These are phyloP conservation scores for Arothron firmamentum DNA, from an alignment of 2,113 vertebrate species.

Conservation along the genomic window DNA sequence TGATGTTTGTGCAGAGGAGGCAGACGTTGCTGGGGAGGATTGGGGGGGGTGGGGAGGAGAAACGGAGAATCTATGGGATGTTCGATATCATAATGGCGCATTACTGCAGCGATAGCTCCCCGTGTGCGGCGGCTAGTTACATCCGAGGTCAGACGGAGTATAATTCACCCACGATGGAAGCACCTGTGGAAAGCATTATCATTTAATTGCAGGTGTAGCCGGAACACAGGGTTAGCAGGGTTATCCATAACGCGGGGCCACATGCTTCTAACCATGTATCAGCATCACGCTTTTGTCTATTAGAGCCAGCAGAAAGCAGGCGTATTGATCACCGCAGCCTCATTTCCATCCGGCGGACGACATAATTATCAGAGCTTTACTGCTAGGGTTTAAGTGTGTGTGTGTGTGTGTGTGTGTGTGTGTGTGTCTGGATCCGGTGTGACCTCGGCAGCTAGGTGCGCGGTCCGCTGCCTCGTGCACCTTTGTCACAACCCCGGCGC, in stretches of 20 bases:
- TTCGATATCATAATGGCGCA: constrained; percentile 68
- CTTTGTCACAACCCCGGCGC: constrained; percentile 29
- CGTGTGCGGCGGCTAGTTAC: constrained; percentile 27
- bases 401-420: no score
- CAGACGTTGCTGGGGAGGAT: constrained; percentile 5
- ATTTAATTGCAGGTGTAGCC: constrained; percentile 61
- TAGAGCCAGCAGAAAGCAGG: constrained; percentile 12
- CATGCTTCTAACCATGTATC: constrained; percentile 41
- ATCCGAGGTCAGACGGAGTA: constrained; percentile 58
- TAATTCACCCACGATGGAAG: constrained; percentile 57
- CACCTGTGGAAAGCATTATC: constrained; percentile 50
- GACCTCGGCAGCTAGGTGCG: constrained; percentile 33
- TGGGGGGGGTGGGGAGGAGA: not conserved
- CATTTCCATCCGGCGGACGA: constrained; percentile 50
- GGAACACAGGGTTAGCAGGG: constrained; percentile 44
- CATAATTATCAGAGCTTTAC: constrained; percentile 49
- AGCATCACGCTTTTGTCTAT: constrained; percentile 39
- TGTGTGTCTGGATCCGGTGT: constrained; percentile 15
- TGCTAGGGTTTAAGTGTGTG: constrained; percentile 42
- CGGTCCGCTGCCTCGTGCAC: constrained; percentile 12
- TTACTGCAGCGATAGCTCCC: constrained; percentile 53
- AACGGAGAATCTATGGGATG: constrained; percentile 18
- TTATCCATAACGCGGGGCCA: constrained; percentile 49
- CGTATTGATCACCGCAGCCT: constrained; percentile 48
- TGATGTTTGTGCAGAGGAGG: not conserved